Conservation (phyloP, 2,797 vertebrate species). For the Phataginus tetradactyla region DNA sequence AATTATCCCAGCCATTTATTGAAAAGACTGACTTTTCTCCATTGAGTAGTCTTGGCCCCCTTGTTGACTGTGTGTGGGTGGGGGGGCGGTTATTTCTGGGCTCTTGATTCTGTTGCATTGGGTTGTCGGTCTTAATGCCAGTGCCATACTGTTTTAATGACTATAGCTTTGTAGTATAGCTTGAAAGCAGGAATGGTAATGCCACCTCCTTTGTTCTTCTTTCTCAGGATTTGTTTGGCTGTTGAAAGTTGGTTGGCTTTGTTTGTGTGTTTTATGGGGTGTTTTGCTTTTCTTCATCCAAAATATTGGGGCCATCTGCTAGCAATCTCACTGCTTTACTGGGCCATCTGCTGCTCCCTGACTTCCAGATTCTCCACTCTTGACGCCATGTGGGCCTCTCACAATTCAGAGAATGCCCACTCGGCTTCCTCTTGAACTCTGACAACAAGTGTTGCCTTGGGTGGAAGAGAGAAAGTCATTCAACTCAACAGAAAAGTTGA, state of each 20-base stretch:
- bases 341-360: slow-evolving; percentile 81
- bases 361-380: slow-evolving; percentile 73
- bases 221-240: slow-evolving; percentile 71
- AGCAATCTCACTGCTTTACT: slow-evolving; percentile 60
- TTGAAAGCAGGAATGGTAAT: not conserved
- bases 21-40: not conserved
- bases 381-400: not conserved
- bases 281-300: slow-evolving; percentile 40
- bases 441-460: slow-evolving; percentile 13
- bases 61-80: not conserved
- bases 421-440: slow-evolving; percentile 73
- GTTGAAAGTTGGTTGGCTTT: slow-evolving; percentile 1
- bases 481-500: not conserved
- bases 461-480: not conserved
- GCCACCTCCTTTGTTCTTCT: not conserved
- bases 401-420: slow-evolving; percentile 68
- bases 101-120: not conserved
- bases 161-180: not conserved
- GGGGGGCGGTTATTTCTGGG: not conserved
- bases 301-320: slow-evolving; percentile 81
- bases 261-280: not conserved
- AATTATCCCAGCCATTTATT: not conserved
- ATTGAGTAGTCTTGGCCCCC: not conserved
- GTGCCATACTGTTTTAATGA: not conserved
- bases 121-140: not conserved